Base-by-base conservation (phyloP, 2,113 vertebrate species). In the Gavialis gangeticus region DNA sequence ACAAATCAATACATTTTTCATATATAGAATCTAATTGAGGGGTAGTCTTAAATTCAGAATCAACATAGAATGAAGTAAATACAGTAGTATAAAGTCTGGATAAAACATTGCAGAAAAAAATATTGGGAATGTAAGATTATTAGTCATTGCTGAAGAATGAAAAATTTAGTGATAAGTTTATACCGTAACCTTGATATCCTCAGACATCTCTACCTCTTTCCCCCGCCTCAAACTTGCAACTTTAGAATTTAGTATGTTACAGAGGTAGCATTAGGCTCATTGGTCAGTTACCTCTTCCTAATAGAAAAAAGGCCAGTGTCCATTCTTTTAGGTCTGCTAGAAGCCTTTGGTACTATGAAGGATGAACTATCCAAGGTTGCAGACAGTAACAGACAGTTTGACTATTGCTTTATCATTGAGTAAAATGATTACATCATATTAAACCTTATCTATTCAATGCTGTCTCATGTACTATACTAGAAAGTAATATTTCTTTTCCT, bases 341-440 rank as follows among this genome's bases (percentile, higher is more conserved):
- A 84, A 95, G 24, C 5, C 56, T 97, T 94, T 95, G 71, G 85
- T 85, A 80, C 13, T 6, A 3, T 62, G 37, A 9, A 80, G 64
- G 62, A 54, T 17, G 77, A 86, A 69, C 55, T 79, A 12, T 75
- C 81, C 89, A 67, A 87, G 25, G 34, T 67, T 75, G 69, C 11
- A 88, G 62, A 54, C 12, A 27, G 64, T 17, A 71, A 78, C 7
- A 90, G 24, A 80, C 19, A 85, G 85, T 5, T 78, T 56, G 82
- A n/a, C 46, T 87, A 37, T 81, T 88, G 14, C 19, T 2, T 69
- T 82, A 94, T 17, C 55, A 91, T 62, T 78, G n/a, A 77, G 27
- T n/a, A 55, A 84, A 88, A 89, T 1, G 3, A 82, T 79, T 58
- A 57, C 75, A 16, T 64, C 17, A 28, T 86, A 73, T 76, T 82